phyloP scores from a whole-genome alignment of 2,797 vertebrate genomes.

The Synanceia verrucosa region DNA sequence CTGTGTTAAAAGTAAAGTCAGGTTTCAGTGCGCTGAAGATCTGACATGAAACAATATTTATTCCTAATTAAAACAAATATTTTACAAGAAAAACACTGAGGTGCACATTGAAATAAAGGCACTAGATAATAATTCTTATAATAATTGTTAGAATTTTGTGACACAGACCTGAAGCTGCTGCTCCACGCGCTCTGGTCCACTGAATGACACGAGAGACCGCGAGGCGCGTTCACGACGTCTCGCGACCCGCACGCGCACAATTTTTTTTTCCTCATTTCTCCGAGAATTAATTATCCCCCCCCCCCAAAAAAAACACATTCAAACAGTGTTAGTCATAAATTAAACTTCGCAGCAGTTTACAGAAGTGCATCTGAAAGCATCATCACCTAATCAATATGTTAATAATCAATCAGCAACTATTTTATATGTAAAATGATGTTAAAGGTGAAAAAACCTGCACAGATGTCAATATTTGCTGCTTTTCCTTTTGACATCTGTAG shows the following conservation, averaged over 20 bases:
- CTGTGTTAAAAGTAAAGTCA: background rate
- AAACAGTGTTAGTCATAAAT: background rate
- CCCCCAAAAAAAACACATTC: background rate
- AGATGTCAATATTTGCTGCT: background rate
- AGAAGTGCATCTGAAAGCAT: accelerated
- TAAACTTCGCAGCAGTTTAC: background rate
- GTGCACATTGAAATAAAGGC: background rate
- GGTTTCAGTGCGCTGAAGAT: background rate
- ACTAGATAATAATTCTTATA: no score
- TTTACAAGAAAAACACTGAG: background rate
- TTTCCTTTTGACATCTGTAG: background rate
- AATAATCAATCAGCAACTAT: background rate
- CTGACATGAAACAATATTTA: background rate
- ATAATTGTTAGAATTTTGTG: no score
- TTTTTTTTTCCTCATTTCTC: background rate
- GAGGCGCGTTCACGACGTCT: background rate
- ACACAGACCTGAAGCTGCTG: constrained; percentile 25
- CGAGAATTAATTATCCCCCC: background rate
- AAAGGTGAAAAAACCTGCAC: background rate
- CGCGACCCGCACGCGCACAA: background rate
- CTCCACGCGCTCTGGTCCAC: constrained; percentile 4
- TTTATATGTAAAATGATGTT: background rate
- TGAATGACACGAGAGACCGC: background rate
- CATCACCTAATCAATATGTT: background rate
- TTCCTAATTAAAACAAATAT: background rate